A percentile compares a stretch with the other conserved stretches of the same genome.
Evolutionary conservation across 2,888 invertebrate genomes (phyloP).

Genomic region (Bibio marci): DNA sequence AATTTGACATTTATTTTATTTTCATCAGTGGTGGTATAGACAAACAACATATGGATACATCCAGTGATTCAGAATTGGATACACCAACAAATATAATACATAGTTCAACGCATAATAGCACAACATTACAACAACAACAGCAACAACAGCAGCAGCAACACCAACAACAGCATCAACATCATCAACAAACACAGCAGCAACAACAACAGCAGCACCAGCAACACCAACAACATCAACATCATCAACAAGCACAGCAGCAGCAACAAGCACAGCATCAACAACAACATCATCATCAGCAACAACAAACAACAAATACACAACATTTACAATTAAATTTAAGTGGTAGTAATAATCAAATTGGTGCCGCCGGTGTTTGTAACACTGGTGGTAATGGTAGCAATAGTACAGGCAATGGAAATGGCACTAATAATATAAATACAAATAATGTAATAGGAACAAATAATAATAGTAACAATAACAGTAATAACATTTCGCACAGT

Average conservation of each 20-base stretch:
- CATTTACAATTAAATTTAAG: constrained; percentile 7
- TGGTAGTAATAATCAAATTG: not conserved
- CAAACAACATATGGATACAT: constrained; percentile 30
- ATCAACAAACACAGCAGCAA: constrained; percentile 9
- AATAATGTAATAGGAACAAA: too few species aligned
- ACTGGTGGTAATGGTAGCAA: not conserved
- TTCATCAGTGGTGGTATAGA: constrained; percentile 25
- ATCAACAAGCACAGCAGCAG: constrained; percentile 17
- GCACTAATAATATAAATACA: too few species aligned
- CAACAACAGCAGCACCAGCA: constrained; percentile 9
- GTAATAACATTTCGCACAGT: constrained; percentile 1
- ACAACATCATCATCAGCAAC: constrained; percentile 10
- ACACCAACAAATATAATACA: constrained; percentile 20
- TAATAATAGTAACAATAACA: too few species aligned
- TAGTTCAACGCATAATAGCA: constrained; percentile 6
- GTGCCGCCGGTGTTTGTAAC: too few species aligned
- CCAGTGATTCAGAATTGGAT: constrained; percentile 32
- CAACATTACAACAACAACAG: not conserved
- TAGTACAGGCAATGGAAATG: too few species aligned
- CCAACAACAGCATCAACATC: constrained; percentile 10
- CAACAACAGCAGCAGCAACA: constrained; percentile 11
- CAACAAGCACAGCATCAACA: constrained; percentile 14
- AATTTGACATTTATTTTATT: too few species aligned
- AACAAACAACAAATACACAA: constrained; percentile 10
- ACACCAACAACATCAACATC: constrained; percentile 11